Conservation (phyloP, 2,113 vertebrate genomes). For the Hippoglossus stenolepis region DNA sequence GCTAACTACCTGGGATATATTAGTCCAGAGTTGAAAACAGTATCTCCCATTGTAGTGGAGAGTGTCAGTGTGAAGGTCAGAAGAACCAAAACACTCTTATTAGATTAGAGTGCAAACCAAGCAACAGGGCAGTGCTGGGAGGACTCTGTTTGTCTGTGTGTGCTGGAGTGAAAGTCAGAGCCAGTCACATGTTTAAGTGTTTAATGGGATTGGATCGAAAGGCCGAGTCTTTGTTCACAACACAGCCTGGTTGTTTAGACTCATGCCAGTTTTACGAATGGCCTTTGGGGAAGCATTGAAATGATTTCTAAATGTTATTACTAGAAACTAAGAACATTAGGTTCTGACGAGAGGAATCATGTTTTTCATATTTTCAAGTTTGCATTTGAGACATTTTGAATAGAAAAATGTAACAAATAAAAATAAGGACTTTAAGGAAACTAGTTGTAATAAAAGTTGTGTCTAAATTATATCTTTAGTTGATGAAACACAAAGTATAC, state of each 20-base stretch:
- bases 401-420: too few species aligned
- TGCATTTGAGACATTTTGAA: too few species aligned
- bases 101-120: slow-evolving; percentile 34
- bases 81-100: slow-evolving; percentile 36
- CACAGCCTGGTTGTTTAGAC: slow-evolving; percentile 40
- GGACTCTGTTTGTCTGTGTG: slow-evolving; percentile 21
- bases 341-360: too few species aligned
- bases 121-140: slow-evolving; percentile 11
- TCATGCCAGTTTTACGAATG: slow-evolving; percentile 32
- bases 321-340: background rate
- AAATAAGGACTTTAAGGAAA: background rate
- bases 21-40: too few species aligned
- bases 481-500: background rate
- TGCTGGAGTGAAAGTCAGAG: slow-evolving; percentile 49
- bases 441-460: too few species aligned
- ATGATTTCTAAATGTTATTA: slow-evolving; percentile 2
- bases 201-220: slow-evolving; percentile 70
- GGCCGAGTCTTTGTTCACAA: slow-evolving; percentile 34
- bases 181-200: slow-evolving; percentile 72
- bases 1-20: background rate
- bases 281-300: background rate
- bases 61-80: slow-evolving; percentile 8
- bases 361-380: too few species aligned
- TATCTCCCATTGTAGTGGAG: background rate
- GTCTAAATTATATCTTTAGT: too few species aligned